A percentile compares a stretch with the other conserved stretches of the same genome.
phyloP scores from a whole-genome alignment of 1,140 invertebrate species.

The Hyles vespertilio region DNA sequence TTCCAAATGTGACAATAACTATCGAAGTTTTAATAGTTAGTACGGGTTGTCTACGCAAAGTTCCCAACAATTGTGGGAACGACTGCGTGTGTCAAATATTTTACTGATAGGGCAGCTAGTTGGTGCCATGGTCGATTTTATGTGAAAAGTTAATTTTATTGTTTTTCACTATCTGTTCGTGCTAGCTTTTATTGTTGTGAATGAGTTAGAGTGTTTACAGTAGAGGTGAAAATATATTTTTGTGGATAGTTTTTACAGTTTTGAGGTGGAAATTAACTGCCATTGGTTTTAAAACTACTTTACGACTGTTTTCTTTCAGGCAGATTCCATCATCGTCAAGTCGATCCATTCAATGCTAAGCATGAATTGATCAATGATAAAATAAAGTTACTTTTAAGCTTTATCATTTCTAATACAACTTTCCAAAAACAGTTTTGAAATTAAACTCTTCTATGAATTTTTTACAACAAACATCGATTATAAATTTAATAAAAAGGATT shows the following conservation, averaged over 20 bases:
- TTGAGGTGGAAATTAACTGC: no score
- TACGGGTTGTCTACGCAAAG: conserved; percentile 5
- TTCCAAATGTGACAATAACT: conserved; percentile 3
- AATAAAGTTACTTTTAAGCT: no score
- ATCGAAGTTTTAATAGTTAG: conserved; percentile 18
- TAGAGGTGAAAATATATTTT: no score
- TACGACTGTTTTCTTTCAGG: no score
- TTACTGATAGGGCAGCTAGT: conserved; percentile 7
- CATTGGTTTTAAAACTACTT: no score
- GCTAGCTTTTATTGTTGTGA: neutral
- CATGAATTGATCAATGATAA: no score
- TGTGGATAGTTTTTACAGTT: no score
- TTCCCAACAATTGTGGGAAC: conserved; percentile 10
- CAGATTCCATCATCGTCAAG: no score
- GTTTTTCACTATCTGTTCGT: neutral
- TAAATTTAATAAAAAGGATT: no score
- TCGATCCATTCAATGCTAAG: no score
- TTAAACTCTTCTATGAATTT: neutral
- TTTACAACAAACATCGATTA: neutral
- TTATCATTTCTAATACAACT: no score
- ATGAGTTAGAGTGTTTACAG: neutral
- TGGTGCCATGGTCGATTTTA: conserved; percentile 6
- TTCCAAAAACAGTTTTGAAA: neutral
- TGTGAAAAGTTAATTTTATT: conserved; percentile 18
- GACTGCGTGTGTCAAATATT: conserved; percentile 16